These are phyloP conservation scores for Erythrocercus mccallii DNA, from an alignment of 2,113 vertebrate genomes.

Conservation along the genomic window DNA sequence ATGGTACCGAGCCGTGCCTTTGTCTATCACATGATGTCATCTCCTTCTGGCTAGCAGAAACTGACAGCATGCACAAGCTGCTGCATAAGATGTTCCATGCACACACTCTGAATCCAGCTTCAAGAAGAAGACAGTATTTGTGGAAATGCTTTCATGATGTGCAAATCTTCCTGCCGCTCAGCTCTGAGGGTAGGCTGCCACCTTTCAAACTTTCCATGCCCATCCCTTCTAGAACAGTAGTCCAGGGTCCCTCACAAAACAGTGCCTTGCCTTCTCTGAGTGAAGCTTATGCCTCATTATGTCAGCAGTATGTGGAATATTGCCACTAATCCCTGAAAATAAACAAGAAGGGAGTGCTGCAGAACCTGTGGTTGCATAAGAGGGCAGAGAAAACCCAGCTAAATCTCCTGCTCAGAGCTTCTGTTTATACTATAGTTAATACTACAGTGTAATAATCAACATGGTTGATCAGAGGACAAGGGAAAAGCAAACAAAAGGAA, in stretches of 20 bases:
- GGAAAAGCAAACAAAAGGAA: constrained; percentile 38
- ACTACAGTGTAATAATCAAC: constrained; percentile 20
- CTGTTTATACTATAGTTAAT: constrained; percentile 39
- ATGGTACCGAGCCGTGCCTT: neutral
- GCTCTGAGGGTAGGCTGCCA: neutral
- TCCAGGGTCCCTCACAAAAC: neutral
- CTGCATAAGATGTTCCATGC: neutral
- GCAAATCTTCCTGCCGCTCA: neutral
- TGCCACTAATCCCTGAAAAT: constrained; percentile 44
- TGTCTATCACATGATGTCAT: constrained; percentile 2
- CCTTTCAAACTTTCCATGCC: neutral
- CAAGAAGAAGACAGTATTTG: neutral
- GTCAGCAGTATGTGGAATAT: constrained; percentile 39
- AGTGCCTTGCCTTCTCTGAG: neutral
- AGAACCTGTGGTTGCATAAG: neutral
- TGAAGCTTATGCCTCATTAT: neutral
- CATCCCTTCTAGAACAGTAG: neutral
- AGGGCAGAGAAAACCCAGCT: constrained; percentile 19
- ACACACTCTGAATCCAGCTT: neutral
- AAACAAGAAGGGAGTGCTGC: constrained; percentile 19
- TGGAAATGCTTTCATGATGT: neutral
- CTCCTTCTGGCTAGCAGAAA: neutral
- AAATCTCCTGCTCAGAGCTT: constrained; percentile 12
- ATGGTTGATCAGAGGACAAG: constrained; percentile 11
- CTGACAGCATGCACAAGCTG: neutral